phyloP scores from a whole-genome alignment of 2,113 vertebrate species.

The Mirounga angustirostris region DNA sequence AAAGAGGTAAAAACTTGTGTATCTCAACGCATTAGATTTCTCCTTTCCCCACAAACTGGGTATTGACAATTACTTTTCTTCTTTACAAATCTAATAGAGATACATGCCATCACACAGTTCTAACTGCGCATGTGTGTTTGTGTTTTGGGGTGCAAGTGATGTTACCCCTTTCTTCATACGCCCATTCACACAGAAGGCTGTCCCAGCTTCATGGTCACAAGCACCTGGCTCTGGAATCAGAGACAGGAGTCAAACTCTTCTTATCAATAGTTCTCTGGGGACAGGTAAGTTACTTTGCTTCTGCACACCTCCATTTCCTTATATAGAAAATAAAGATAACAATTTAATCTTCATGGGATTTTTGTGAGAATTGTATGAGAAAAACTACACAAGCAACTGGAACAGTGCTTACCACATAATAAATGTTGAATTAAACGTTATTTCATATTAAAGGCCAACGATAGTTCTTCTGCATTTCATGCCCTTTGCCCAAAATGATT shows the following conservation, averaged over 20 bases:
- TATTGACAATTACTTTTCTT: not conserved
- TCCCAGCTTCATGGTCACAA: not conserved
- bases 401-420: not conserved
- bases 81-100: not conserved
- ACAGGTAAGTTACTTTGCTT: not conserved
- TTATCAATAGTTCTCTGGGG: not conserved
- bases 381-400: not conserved
- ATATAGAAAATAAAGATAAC: slow-evolving; percentile 8
- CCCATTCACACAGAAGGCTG: not conserved
- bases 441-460: not conserved
- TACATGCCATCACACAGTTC: not conserved
- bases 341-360: not conserved
- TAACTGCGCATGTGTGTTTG: not conserved
- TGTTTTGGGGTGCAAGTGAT: not conserved
- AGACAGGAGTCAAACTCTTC: not conserved
- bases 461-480: not conserved
- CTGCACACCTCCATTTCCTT: not conserved
- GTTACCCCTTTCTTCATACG: not conserved
- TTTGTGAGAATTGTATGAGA: not conserved
- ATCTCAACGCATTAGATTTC: not conserved
- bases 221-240: not conserved
- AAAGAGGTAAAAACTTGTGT: not conserved
- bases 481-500: slow-evolving; percentile 34
- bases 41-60: not conserved
- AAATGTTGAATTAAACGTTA: slow-evolving; percentile 29